Conservation (phyloP, 2,888 invertebrate genomes). For the Fragum sueziense region DNA sequence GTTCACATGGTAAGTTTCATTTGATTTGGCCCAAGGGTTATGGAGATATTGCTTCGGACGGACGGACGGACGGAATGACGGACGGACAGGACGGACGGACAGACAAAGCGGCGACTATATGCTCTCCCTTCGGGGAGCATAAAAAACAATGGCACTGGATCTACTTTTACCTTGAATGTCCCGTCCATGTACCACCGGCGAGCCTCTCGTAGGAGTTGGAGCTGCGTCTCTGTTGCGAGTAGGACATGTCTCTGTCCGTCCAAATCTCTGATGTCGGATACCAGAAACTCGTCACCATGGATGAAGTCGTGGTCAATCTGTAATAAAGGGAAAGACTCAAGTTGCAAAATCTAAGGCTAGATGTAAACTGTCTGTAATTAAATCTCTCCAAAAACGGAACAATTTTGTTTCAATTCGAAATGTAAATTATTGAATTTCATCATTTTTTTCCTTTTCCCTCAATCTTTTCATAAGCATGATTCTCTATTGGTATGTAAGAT, state of each 20-base stretch:
- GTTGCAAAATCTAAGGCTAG: not conserved
- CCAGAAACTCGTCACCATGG: not conserved
- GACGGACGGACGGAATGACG: no score
- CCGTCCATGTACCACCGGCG: conserved; percentile 7
- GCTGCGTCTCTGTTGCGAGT: not conserved
- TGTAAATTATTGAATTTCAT: no score
- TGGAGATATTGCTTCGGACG: no score
- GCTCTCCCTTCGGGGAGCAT: not conserved
- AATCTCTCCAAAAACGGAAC: no score
- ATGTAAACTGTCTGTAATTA: not conserved
- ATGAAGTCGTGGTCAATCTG: not conserved
- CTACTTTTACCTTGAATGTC: conserved; percentile 1
- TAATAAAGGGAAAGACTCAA: not conserved
- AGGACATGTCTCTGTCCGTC: not conserved
- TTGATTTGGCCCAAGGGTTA: no score
- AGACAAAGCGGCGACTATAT: not conserved
- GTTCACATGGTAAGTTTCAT: no score
- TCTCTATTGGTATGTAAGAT: not conserved
- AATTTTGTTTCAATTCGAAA: no score
- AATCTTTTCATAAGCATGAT: no score
- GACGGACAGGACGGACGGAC: not conserved
- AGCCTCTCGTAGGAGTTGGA: not conserved
- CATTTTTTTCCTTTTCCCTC: no score
- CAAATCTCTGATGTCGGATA: not conserved
- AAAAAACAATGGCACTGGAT: not conserved